phyloP scores from a whole-genome alignment of 1,140 invertebrate genomes.

The Diorhabda elongata region DNA sequence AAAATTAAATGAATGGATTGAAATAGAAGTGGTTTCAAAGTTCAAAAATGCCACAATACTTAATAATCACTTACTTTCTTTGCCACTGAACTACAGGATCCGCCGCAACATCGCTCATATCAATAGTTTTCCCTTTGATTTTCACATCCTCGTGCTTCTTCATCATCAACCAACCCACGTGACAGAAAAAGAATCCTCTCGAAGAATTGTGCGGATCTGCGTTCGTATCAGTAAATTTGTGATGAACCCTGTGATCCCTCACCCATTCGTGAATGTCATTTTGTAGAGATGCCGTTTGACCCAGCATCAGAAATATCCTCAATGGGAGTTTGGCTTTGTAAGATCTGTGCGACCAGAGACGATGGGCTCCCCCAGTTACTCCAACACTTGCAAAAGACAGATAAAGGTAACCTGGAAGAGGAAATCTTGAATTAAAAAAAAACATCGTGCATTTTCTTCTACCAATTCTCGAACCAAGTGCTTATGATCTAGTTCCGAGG shows the following conservation, averaged over 20 bases:
- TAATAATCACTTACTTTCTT: slow-evolving; percentile 48
- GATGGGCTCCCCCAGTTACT: slow-evolving; percentile 90
- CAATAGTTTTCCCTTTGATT: slow-evolving; percentile 58
- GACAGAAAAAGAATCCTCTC: slow-evolving; percentile 68
- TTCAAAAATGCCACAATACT: too few relatives aligned
- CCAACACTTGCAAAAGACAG: slow-evolving; percentile 47
- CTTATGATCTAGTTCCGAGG: too few relatives aligned
- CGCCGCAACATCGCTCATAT: slow-evolving; percentile 59
- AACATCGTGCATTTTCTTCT: too few relatives aligned
- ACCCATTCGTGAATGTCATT: slow-evolving; percentile 74
- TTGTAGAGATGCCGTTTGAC: slow-evolving; percentile 72
- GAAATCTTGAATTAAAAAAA: too few relatives aligned
- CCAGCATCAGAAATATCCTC: slow-evolving; percentile 67
- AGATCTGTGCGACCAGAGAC: slow-evolving; percentile 89
- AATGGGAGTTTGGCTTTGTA: slow-evolving; percentile 92
- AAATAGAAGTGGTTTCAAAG: too few relatives aligned
- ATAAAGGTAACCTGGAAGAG: slow-evolving; percentile 20
- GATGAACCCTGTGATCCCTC: slow-evolving; percentile 84
- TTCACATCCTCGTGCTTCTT: slow-evolving; percentile 65
- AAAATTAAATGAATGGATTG: too few relatives aligned
- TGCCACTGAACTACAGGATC: slow-evolving; percentile 66
- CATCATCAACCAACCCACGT: slow-evolving; percentile 68
- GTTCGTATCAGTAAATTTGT: slow-evolving; percentile 68
- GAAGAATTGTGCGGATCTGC: slow-evolving; percentile 73
- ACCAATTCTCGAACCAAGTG: too few relatives aligned